Evolutionary conservation across 2,888 invertebrate genomes (phyloP).

Genomic region (Lagria hirta): DNA sequence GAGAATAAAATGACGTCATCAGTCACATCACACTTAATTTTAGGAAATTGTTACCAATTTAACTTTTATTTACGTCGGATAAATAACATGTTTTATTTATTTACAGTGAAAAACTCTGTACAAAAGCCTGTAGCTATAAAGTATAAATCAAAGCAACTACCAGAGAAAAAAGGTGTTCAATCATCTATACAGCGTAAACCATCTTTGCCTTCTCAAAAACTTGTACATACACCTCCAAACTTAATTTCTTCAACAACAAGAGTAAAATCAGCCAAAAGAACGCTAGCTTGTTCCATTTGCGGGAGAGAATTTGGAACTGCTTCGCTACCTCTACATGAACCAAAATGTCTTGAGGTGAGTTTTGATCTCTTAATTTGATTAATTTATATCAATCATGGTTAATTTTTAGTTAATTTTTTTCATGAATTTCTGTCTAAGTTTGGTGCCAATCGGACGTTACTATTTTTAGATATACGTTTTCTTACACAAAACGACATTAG

Average conservation of each 20-base stretch:
- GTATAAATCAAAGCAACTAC: constrained; percentile 45
- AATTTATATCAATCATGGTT: constrained; percentile 6
- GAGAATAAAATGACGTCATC: not conserved
- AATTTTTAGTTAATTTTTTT: too few relatives aligned
- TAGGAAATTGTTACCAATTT: constrained; percentile 7
- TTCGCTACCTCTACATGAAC: constrained; percentile 66
- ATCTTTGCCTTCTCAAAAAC: constrained; percentile 30
- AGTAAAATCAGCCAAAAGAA: constrained; percentile 40
- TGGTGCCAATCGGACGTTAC: too few relatives aligned
- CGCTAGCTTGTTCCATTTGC: constrained; percentile 64
- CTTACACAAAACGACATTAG: too few relatives aligned
- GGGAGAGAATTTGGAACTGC: constrained; percentile 67
- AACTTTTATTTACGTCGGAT: too few relatives aligned
- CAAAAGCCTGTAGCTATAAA: constrained; percentile 59
- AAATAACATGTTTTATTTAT: too few relatives aligned
- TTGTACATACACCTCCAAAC: constrained; percentile 30
- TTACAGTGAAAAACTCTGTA: constrained; percentile 53
- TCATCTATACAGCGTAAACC: constrained; percentile 26
- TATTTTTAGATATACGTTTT: too few relatives aligned
- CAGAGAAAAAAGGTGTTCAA: constrained; percentile 25
- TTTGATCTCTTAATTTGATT: not conserved
- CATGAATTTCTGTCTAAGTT: too few relatives aligned
- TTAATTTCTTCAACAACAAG: constrained; percentile 18
- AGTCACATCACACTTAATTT: constrained; percentile 11
- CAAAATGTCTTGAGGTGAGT: constrained; percentile 63